Evolutionary conservation across 2,797 vertebrate species (phyloP).

Genomic region (Ceryle rudis): DNA sequence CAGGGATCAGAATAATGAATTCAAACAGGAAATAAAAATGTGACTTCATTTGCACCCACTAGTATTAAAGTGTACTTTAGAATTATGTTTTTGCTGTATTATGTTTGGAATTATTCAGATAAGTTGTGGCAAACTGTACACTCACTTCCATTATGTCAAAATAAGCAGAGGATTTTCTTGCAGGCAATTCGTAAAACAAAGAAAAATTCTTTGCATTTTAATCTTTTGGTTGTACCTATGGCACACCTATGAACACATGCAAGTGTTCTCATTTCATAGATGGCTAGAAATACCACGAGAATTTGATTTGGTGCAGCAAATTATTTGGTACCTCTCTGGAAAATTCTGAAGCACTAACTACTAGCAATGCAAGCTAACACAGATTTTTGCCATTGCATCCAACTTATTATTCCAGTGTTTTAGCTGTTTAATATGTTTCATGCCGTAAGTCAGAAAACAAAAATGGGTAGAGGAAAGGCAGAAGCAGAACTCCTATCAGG

Average conservation of each 20-base stretch:
- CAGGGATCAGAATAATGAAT: constrained; percentile 67
- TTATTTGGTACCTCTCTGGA: neutral
- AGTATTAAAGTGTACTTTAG: neutral
- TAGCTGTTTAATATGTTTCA: neutral
- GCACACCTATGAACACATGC: neutral
- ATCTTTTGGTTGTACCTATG: neutral
- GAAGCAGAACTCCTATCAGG: neutral
- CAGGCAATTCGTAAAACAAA: neutral
- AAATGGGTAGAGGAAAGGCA: neutral
- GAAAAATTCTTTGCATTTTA: neutral
- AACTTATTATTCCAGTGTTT: neutral
- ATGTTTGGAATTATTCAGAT: neutral
- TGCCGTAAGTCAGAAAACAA: neutral
- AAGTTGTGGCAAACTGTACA: neutral
- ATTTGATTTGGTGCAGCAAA: neutral
- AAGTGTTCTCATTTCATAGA: neutral
- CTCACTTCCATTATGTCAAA: neutral
- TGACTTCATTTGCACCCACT: neutral
- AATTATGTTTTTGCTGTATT: neutral
- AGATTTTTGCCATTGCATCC: neutral
- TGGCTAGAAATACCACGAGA: neutral
- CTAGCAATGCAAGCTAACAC: neutral
- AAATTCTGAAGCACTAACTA: neutral
- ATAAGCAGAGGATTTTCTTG: neutral
- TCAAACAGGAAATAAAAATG: constrained; percentile 52